phyloP scores from a whole-genome alignment of 2,113 vertebrate species.

The Nyctibius bracteatus region DNA sequence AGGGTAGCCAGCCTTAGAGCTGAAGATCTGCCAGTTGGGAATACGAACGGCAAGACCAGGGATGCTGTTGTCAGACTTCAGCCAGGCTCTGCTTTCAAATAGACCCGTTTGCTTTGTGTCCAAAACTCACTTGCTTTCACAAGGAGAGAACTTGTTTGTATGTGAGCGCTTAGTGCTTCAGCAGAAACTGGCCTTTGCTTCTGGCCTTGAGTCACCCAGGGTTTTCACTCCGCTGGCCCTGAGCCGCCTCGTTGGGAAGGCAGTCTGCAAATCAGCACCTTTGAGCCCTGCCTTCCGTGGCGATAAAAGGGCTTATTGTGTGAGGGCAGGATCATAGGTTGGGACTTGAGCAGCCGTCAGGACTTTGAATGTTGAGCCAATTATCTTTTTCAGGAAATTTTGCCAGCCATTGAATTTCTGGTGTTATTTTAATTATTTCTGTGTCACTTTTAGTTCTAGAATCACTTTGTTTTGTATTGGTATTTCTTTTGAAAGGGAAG shows the following conservation, averaged over 20 bases:
- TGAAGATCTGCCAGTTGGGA: neutral
- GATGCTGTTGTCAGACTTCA: neutral
- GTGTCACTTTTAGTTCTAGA: neutral
- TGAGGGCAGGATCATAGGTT: rapidly evolving
- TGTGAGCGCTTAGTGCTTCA: neutral
- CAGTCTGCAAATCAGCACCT: neutral
- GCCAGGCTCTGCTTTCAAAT: neutral
- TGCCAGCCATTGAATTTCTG: neutral
- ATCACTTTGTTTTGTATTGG: neutral
- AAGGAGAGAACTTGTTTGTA: neutral
- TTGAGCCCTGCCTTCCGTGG: neutral
- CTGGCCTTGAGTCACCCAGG: rapidly evolving
- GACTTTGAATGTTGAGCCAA: neutral
- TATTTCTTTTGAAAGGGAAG: neutral
- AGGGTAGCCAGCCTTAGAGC: neutral
- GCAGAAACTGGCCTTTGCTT: neutral
- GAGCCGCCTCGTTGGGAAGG: neutral
- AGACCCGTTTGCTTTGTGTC: neutral
- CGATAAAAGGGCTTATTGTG: neutral
- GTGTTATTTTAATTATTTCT: neutral
- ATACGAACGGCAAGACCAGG: rapidly evolving
- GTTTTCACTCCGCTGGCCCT: rapidly evolving
- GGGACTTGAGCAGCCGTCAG: neutral
- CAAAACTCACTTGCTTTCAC: neutral
- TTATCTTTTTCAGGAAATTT: neutral